These are phyloP conservation scores for Ctenoplectra terminalis DNA, from an alignment of 1,140 invertebrate genomes.

Conservation along the genomic window DNA sequence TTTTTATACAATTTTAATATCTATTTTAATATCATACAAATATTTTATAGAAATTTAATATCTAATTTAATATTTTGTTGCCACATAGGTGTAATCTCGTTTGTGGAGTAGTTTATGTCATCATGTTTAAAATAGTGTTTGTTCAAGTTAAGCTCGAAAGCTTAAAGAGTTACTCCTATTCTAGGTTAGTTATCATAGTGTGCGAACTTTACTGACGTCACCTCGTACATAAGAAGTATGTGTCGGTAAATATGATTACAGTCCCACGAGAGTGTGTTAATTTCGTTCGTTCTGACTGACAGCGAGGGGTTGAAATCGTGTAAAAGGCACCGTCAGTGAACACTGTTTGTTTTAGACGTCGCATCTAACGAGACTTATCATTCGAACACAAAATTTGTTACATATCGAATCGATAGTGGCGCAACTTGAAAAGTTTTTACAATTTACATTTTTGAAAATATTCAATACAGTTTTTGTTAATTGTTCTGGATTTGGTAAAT, in stretches of 20 bases:
- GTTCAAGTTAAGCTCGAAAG: neutral
- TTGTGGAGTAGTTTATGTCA: neutral
- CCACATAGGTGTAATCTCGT: too few species aligned
- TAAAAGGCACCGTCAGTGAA: neutral
- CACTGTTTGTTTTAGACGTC: neutral
- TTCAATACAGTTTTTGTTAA: too few species aligned
- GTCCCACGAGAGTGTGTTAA: neutral
- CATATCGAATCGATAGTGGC: too few species aligned
- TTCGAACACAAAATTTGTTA: neutral
- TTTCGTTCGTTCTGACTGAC: neutral
- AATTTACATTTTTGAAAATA: too few species aligned
- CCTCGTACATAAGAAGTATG: neutral
- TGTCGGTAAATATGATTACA: constrained; percentile 14
- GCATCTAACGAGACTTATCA: neutral
- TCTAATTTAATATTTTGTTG: too few species aligned
- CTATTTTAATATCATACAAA: too few species aligned
- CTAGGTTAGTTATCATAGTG: neutral
- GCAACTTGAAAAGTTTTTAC: too few species aligned
- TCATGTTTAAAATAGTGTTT: neutral
- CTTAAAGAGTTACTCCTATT: neutral
- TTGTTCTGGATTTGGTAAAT: too few species aligned
- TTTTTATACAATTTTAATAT: too few species aligned
- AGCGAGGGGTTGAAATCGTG: neutral
- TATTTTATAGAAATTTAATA: too few species aligned
- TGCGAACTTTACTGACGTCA: constrained; percentile 11